These are phyloP conservation scores for Bombylius discolor DNA, from an alignment of 2,888 invertebrate species.

Conservation along the genomic window DNA sequence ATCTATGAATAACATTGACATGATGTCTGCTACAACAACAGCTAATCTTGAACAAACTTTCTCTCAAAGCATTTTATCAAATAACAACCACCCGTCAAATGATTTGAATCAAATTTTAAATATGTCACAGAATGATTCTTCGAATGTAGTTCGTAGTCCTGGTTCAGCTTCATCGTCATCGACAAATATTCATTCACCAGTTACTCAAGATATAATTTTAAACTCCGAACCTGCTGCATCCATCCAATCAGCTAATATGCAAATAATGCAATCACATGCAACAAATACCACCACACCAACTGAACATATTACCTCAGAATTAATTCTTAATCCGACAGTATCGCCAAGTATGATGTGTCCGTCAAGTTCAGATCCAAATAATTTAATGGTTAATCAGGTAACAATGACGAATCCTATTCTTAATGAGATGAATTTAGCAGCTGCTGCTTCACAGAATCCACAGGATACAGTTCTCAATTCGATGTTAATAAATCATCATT, in stretches of 20 bases:
- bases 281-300: slow-evolving; percentile 14
- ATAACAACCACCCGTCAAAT: slow-evolving; percentile 1
- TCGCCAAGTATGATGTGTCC: slow-evolving; percentile 48
- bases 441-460: slow-evolving; percentile 27
- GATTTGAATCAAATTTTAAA: slow-evolving; percentile 22
- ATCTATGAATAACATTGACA: slow-evolving; percentile 3
- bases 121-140: slow-evolving; percentile 18
- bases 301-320: slow-evolving; percentile 40
- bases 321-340: slow-evolving; percentile 47
- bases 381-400: slow-evolving; percentile 20
- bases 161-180: slow-evolving; percentile 27
- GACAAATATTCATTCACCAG: slow-evolving; percentile 27
- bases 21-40: slow-evolving; percentile 1
- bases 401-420: slow-evolving; percentile 32
- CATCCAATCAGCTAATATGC: slow-evolving; percentile 25
- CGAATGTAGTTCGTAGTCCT: slow-evolving; percentile 33
- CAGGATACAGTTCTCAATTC: slow-evolving; percentile 32
- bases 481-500: slow-evolving; percentile 27
- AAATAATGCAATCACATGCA: slow-evolving; percentile 16
- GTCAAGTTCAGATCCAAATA: slow-evolving; percentile 18
- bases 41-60: slow-evolving; percentile 7
- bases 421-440: slow-evolving; percentile 27
- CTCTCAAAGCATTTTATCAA: slow-evolving; percentile 7
- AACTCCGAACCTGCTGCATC: slow-evolving; percentile 33
- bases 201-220: slow-evolving; percentile 35